Evolutionary conservation across 2,797 vertebrate species (phyloP).

Genomic region (Fratercula arctica): DNA sequence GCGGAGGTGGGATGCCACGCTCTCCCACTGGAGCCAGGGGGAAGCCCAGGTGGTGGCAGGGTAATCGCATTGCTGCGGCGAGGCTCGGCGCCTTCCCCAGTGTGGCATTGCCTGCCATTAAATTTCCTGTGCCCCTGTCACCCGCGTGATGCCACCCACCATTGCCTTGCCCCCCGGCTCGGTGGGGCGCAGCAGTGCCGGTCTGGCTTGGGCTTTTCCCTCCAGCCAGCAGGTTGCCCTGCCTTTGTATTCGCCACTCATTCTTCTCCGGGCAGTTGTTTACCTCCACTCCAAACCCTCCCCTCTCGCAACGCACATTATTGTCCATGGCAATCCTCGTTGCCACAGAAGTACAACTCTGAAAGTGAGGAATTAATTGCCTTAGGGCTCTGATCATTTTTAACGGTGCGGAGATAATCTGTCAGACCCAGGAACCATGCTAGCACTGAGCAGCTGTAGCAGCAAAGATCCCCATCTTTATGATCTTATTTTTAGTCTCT

Average conservation of each 20-base stretch:
- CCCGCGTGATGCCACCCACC: not conserved
- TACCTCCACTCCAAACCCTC: not conserved
- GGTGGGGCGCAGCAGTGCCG: fast-evolving
- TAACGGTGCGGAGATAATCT: not conserved
- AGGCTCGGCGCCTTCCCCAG: not conserved
- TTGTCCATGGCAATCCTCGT: not conserved
- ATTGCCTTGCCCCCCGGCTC: not conserved
- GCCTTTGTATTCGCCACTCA: not conserved
- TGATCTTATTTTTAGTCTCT: not conserved
- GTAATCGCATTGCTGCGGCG: not conserved
- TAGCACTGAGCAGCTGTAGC: not conserved
- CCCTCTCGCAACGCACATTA: not conserved
- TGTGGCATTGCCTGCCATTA: not conserved
- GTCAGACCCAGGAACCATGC: not conserved
- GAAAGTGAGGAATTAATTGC: slow-evolving; percentile 30
- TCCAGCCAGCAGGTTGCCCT: not conserved
- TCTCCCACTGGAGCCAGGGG: not conserved
- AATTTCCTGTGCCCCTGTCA: not conserved
- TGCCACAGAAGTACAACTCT: not conserved
- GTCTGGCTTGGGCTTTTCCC: not conserved
- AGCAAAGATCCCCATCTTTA: not conserved
- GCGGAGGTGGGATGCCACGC: not conserved
- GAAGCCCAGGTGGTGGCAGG: not conserved
- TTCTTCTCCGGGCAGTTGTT: fast-evolving
- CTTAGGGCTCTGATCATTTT: slow-evolving; percentile 4